A percentile compares a stretch with the other conserved stretches of the same genome.
phyloP scores from a whole-genome alignment of 35 echinoderm and acorn worm species.

The Apostichopus japonicus region DNA sequence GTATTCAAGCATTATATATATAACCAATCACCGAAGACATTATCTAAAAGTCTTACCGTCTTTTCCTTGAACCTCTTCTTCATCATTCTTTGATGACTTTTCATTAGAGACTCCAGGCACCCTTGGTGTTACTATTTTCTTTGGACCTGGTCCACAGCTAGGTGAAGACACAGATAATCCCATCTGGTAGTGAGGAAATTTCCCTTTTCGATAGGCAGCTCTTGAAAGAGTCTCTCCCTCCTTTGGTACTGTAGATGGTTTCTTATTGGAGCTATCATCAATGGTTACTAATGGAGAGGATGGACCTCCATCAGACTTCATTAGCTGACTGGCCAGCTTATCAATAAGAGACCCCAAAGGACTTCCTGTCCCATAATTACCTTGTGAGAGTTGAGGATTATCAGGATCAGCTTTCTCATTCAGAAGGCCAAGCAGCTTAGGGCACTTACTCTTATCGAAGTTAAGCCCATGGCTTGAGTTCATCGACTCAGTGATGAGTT shows the following conservation, averaged over 20 bases:
- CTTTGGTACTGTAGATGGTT: background rate
- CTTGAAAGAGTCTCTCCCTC: background rate
- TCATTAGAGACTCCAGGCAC: background rate
- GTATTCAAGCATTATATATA: no score
- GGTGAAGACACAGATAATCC: background rate
- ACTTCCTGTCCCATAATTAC: conserved; percentile 38
- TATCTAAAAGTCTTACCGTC: background rate
- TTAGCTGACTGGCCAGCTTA: conserved; percentile 4
- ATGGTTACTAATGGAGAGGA: background rate
- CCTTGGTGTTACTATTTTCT: background rate
- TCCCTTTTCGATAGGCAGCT: conserved; percentile 7
- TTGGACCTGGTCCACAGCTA: background rate
- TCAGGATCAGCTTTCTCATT: conserved; percentile 25
- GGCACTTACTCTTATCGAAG: conserved; percentile 16
- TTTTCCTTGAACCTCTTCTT: background rate
- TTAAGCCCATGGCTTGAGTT: conserved; percentile 22
- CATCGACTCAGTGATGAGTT: conserved; percentile 52
- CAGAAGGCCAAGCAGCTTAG: conserved; percentile 2
- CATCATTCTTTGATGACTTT: background rate
- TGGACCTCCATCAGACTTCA: background rate
- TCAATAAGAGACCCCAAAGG: conserved; percentile 38
- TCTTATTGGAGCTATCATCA: background rate
- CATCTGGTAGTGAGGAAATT: background rate
- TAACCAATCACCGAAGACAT: no score
- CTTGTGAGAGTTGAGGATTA: background rate